These are phyloP conservation scores for Xylota sylvarum DNA, from an alignment of 2,888 invertebrate species.

Conservation along the genomic window DNA sequence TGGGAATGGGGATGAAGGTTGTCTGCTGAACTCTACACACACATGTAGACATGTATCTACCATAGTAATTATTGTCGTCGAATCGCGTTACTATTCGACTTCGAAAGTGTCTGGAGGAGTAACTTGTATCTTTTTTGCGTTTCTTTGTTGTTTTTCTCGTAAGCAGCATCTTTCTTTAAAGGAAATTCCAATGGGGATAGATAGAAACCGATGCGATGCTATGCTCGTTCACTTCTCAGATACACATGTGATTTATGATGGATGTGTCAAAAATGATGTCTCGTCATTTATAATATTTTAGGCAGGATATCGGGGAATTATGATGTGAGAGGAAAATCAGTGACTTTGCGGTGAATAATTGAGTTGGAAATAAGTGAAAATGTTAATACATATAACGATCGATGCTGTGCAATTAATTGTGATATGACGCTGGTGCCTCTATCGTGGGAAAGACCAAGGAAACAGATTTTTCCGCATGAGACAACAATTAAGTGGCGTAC, in stretches of 20 bases:
- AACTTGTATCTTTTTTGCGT: constrained; percentile 41
- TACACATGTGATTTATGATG: constrained; percentile 69
- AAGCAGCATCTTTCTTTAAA: constrained; percentile 40
- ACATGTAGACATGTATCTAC: constrained; percentile 24
- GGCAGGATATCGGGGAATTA: constrained; percentile 40
- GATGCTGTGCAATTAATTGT: constrained; percentile 25
- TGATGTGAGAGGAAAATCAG: constrained; percentile 23
- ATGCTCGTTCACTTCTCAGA: constrained; percentile 67
- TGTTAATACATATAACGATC: constrained; percentile 11
- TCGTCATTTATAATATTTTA: constrained; percentile 65
- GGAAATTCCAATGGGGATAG: constrained; percentile 57
- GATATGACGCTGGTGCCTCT: not conserved
- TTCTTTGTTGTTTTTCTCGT: constrained; percentile 33
- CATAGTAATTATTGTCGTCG: constrained; percentile 56
- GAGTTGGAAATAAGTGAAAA: constrained; percentile 45
- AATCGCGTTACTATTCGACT: constrained; percentile 69
- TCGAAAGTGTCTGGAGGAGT: constrained; percentile 70
- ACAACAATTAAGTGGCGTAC: not conserved
- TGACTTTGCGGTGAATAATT: constrained; percentile 56
- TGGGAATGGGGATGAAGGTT: constrained; percentile 76
- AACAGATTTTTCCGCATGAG: constrained; percentile 21
- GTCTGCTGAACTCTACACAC: constrained; percentile 73
- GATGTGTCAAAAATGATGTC: constrained; percentile 64
- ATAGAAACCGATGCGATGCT: constrained; percentile 5
- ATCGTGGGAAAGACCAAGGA: constrained; percentile 20